phyloP scores from a whole-genome alignment of 2,113 vertebrate genomes.

The Syrmaticus mikado region DNA sequence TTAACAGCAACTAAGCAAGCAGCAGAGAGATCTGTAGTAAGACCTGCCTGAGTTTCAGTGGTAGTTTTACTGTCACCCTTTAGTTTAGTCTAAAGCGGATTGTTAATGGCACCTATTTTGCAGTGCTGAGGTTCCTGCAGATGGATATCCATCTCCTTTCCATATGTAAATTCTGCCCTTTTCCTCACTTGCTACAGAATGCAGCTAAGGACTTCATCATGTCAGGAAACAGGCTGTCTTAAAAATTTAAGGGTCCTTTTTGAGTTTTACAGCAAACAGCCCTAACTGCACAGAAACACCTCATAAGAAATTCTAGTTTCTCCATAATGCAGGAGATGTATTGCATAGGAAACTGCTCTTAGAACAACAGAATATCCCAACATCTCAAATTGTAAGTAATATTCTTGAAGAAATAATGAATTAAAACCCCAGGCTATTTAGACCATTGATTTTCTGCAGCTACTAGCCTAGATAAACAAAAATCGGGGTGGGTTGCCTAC shows the following conservation, averaged over 20 bases:
- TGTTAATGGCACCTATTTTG: constrained; percentile 13
- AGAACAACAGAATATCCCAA: background rate
- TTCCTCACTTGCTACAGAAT: background rate
- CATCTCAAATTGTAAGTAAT: background rate
- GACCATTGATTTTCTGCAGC: background rate
- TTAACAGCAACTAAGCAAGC: constrained; percentile 7
- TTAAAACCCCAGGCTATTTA: background rate
- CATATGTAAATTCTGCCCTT: constrained; percentile 19
- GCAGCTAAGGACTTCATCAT: background rate
- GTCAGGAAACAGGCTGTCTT: background rate
- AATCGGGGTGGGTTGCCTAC: background rate
- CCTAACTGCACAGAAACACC: background rate
- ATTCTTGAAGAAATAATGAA: background rate
- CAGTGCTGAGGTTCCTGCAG: background rate
- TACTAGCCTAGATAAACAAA: background rate
- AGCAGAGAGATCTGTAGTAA: background rate
- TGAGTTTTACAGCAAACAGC: background rate
- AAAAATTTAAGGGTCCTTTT: background rate
- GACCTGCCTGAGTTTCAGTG: background rate
- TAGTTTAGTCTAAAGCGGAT: constrained; percentile 1
- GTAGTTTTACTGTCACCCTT: background rate
- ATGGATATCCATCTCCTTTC: background rate
- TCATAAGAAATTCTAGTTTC: background rate
- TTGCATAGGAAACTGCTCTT: background rate
- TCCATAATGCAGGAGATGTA: background rate